A percentile compares a stretch with the other conserved stretches of the same genome.
Evolutionary conservation across 2,797 vertebrate species (phyloP).

Genomic region (Siniperca obscura): DNA sequence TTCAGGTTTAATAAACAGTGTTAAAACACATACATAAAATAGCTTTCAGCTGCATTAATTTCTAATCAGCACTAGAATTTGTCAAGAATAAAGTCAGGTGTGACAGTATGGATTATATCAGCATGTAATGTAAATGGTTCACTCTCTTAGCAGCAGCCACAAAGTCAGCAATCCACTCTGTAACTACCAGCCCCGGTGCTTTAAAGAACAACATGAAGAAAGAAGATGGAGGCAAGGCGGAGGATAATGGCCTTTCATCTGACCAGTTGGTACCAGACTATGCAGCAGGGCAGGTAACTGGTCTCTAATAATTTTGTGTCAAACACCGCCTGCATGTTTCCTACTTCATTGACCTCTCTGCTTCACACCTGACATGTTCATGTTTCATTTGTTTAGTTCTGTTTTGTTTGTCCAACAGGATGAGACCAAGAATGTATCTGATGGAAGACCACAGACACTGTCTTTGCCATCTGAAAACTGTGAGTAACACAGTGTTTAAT

Average conservation of each 20-base stretch:
- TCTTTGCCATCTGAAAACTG: conserved; percentile 73
- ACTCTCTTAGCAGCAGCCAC: conserved; percentile 44
- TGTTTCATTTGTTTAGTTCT: conserved; percentile 23
- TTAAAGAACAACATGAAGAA: conserved; percentile 72
- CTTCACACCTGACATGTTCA: conserved; percentile 24
- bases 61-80: conserved; percentile 1
- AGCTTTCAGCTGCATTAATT: background rate
- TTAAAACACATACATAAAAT: background rate
- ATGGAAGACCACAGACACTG: conserved; percentile 66
- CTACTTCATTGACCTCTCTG: conserved; percentile 20
- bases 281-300: conserved; percentile 75
- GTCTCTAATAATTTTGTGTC: conserved; percentile 13
- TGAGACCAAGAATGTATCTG: conserved; percentile 68
- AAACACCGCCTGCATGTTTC: conserved; percentile 33
- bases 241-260: conserved; percentile 71
- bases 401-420: conserved; percentile 68
- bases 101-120: conserved; percentile 2
- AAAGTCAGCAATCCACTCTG: conserved; percentile 64
- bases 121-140: conserved; percentile 31
- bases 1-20: background rate
- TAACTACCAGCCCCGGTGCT: conserved; percentile 64
- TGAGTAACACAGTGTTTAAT: conserved; percentile 64
- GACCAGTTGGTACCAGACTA: conserved; percentile 84
- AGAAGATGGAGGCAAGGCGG: conserved; percentile 75
- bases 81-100: background rate